Evolutionary conservation across 2,113 vertebrate genomes (phyloP), one percentile per base, ranked within the genome.

Genomic region (Bucco capensis): DNA sequence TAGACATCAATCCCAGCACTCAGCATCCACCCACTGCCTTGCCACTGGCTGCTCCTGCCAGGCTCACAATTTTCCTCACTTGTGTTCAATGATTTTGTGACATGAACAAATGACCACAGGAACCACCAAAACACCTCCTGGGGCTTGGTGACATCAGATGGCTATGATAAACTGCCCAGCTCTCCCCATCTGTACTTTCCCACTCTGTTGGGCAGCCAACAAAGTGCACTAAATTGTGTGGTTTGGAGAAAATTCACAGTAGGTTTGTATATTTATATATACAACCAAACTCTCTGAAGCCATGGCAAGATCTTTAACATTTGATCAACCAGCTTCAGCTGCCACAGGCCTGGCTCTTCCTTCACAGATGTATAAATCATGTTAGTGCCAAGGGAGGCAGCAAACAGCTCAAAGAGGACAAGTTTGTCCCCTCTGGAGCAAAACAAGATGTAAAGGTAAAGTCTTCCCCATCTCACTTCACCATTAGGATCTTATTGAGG

Each of bases 21-120:
- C 53, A 69, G 82, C 81, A 30, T 12, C 89, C 70, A 2, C 42
- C 64, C 61, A 21, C 86, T 51, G 51, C 66, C 81, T 33, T 9
- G 2, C 44, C 8, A 3, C 35, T 0, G 8, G 78, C 84, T 57
- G 74, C 79, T 83, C 78, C 89, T 18, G 30, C 2, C 2, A 50
- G 70, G n/a, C 64, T 54, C 27, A 3, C 67, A 18, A 1, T 31
- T n/a, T 57, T 18, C 56, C 88, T 56, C 56, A 9, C 19, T 4
- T 35, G 65, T 8, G 35, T 64, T 67, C 90, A 7, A 4, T 5
- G 90, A 49, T 37, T 81, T 67, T 5, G 1, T 13, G 72, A 37
- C 70, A 33, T 0, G 5, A 72, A 93, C 30, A 86, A 78, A 86
- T 2, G 37, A 50, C 57, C 61, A 3, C 1, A 6, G 0, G 8